These are phyloP conservation scores for Spodoptera exigua DNA, from an alignment of 2,888 invertebrate genomes.

Conservation along the genomic window DNA sequence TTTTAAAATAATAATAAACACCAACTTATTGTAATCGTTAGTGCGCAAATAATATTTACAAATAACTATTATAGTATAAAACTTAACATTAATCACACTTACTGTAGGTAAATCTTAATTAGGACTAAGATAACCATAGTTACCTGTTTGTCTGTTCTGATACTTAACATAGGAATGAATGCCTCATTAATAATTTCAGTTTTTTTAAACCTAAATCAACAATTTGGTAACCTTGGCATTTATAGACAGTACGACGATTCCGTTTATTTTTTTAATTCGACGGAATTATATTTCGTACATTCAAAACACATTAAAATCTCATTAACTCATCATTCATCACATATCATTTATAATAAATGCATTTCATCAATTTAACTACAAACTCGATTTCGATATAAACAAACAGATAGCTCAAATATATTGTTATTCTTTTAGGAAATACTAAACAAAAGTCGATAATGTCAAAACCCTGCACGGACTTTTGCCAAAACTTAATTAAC, in stretches of 20 bases:
- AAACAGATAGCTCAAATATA: too few species aligned
- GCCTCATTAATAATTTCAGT: neutral
- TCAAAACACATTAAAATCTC: neutral
- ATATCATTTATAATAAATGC: constrained; percentile 3
- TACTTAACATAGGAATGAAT: constrained; percentile 25
- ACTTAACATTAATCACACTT: constrained; percentile 24
- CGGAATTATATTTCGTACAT: neutral
- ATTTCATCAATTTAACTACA: neutral
- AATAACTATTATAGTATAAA: constrained; percentile 1
- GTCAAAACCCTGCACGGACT: neutral
- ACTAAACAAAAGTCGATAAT: neutral
- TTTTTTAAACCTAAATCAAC: neutral
- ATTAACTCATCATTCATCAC: too few species aligned
- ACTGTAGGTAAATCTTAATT: neutral
- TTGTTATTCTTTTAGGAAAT: neutral
- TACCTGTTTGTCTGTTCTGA: constrained; percentile 13
- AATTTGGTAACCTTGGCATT: constrained; percentile 6
- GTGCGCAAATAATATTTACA: constrained; percentile 8
- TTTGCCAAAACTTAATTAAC: neutral
- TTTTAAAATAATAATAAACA: constrained; percentile 7
- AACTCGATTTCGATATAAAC: constrained; percentile 1
- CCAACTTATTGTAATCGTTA: constrained; percentile 6
- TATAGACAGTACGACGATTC: neutral
- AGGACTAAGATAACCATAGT: constrained; percentile 1
- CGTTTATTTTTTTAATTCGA: constrained; percentile 5